Conservation (phyloP, 2,113 vertebrate genomes). For the Gobio gobio region DNA sequence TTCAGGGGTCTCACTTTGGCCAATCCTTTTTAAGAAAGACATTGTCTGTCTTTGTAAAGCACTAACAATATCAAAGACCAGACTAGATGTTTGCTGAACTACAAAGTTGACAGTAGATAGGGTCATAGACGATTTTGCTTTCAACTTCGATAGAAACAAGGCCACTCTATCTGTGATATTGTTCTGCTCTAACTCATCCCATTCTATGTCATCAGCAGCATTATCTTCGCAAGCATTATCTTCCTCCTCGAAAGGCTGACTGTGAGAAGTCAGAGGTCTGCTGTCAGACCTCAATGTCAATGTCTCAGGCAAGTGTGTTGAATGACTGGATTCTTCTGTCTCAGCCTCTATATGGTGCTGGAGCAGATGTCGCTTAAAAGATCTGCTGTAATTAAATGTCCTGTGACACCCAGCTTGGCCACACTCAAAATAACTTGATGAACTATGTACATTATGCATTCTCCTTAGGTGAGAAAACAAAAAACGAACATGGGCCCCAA, state of each 20-base stretch:
- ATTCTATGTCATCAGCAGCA: neutral
- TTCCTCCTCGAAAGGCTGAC: neutral
- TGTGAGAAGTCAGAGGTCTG: neutral
- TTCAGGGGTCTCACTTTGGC: neutral
- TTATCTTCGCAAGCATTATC: neutral
- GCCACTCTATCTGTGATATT: neutral
- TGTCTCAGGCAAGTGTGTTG: neutral
- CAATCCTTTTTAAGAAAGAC: too few species aligned
- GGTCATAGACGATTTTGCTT: neutral
- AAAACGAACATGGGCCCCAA: neutral
- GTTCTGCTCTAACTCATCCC: constrained; percentile 3
- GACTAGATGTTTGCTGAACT: constrained; percentile 16
- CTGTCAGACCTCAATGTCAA: neutral
- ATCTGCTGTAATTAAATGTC: neutral
- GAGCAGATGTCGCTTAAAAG: constrained; percentile 1
- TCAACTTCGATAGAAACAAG: neutral
- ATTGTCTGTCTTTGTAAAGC: neutral
- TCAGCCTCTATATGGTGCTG: neutral
- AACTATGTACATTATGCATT: constrained; percentile 13
- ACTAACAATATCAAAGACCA: neutral
- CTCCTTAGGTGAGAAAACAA: neutral
- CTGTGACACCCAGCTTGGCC: neutral
- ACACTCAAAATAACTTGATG: constrained; percentile 25
- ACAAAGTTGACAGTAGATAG: neutral
- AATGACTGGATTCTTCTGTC: neutral